Base-by-base conservation (phyloP, 1,140 invertebrate species). In the Drepana arcuata region DNA sequence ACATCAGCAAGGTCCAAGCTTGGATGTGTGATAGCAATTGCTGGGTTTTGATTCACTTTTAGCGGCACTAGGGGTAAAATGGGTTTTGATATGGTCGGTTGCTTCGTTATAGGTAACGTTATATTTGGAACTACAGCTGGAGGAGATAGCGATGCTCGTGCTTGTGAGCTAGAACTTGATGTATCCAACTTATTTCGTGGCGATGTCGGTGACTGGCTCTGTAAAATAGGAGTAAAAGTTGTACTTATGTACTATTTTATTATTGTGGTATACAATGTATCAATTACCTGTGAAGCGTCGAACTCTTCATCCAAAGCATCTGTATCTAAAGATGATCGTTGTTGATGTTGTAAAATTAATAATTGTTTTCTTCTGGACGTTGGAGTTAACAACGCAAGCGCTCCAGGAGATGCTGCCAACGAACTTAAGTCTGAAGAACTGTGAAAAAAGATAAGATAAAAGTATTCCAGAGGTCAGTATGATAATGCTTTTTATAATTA, bases 281-380 rank as follows among this genome's bases (percentile, higher is more conserved):
- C n/a, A n/a, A n/a, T 42, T 65, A 85, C 80, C 48, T 87, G 85
- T 34, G 86, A 86, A 16, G 75, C 74, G 57, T 84, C 70, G 60
- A 86, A 84, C 54, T 91, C 89, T 59, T 93, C 92, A 53, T 93
- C 91, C 23, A 92, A 71, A 3, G 88, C 90, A 58, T 94, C 93
- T 1, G 92, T 93, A 59, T 94, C 93, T 74, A 94, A 90, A 0
- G 92, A 93, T 33, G 92, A 93, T 41, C 92, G 79, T 64, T 94
- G 93, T 56, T 93, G 92, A 65, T 94, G 92, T 66, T 93, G 92
- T 21, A 93, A 66, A 36, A 93, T 65, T 13, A 92, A 75, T 7
- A 93, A 79, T 50, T 93, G 90, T 75, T 92, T 90, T 48, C 92
- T 84, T 58, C 88, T 87, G 0, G 91, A 90, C 1, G 91, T 91